Base-by-base conservation (phyloP, 2,113 vertebrate genomes). In the Paratilapia polleni region DNA sequence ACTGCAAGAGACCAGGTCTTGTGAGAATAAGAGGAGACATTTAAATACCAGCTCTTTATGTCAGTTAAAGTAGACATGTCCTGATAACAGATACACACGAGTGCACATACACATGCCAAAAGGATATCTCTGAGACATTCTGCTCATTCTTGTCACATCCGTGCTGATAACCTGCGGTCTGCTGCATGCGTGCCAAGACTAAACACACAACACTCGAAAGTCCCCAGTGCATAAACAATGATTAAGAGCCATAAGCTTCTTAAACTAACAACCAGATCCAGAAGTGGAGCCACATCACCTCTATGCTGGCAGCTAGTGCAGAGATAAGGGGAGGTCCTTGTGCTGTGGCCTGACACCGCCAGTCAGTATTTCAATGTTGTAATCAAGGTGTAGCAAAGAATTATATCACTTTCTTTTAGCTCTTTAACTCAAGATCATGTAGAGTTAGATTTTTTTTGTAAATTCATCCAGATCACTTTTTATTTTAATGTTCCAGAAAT, bases 121-220 rank as follows among this genome's bases (percentile, higher is more conserved):
- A 62, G 77, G 43, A 1, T 14, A 14, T 3, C 26, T 66, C 52
- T 36, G 52, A 84, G 41, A 77, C 43, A 66, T 78, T 79, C 47
- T 57, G 83, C 24, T 85, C 62, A 22, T 80, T 68, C 28, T 56
- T 62, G 78, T 56, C 62, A 7, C 38, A n/a, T 66, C 54, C 2
- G 20, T 36, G 12, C 73, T 38, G 82, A 89, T 77, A 82, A 91
- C 52, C 52, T 88, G 41, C 49, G 13, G 52, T 80, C 84, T 61
- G 47, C 26, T 26, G 63, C 26, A 3, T 52, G 60, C 58, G 8
- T 79, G 75, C 59, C 47, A 4, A 74, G 26, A 38, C 76, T 66
- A 34, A 64, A 80, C 70, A 80, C 31, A 34, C 64, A 64, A 24
- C 41, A 38, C 5, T 38, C 8, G 15, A 47, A 59, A 34, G 57